Base-by-base conservation (phyloP, 2,888 invertebrate genomes). In the Venusia cambrica region DNA sequence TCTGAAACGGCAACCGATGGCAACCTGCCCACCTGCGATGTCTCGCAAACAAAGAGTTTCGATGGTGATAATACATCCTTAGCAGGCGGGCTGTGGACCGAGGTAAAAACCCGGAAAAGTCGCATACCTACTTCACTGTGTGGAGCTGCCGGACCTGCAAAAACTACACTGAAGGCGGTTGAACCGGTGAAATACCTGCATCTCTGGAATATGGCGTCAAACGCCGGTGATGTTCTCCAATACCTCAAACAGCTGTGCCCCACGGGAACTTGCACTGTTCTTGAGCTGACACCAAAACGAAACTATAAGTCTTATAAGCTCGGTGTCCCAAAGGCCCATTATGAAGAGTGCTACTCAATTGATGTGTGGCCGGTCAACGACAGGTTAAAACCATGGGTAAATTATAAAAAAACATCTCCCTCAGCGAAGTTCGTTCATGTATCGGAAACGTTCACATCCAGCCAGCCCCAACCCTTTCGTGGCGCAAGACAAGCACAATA, bases 181-280 rank as follows among this genome's bases (percentile, higher is more conserved):
- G 51, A 53, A 4, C 18, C 38, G 0, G 32, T 44, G 0, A 51
- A 45, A 17, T 39, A 31, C 13, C 7, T 53, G 0, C 53, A 51
- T 7, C 18, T 53, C 0, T 55, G 52, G 51, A 56, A 53, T n/a
- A 53, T 56, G 56, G 46, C 18, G 3, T 56, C 53, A 0, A 12
- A 11, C 3, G 28, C 29, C 1, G 38, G 41, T 3, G 52, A 52
- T 0, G 11, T 51, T 1, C 22, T 15, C 0, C 10, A 36, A 0
- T 52, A 57, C 14, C 24, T 54, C 0, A 16, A 14, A 0, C 14
- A 44, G 0, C 16, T 50, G 0, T 53, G 49, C 15, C 32, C 45
- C 3, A 7, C 7, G 0, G 42, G 17, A 1, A 16, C 39, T 0
- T 52, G 46, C 10, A 48, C 38, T 0, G 46, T 57, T 0, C 38